Base-by-base conservation (phyloP, 2,888 invertebrate genomes). In the Thalpophila matura region DNA sequence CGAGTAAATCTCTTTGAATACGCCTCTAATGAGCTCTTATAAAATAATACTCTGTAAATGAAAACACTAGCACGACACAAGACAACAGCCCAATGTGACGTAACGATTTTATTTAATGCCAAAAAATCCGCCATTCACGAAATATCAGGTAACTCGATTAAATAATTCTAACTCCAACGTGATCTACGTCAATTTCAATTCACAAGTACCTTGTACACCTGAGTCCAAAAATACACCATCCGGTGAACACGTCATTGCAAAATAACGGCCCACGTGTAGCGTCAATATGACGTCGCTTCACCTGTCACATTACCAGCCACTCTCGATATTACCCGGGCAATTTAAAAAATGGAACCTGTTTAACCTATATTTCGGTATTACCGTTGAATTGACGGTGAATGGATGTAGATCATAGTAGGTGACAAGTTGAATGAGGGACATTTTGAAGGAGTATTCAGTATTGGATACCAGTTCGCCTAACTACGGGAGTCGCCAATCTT, bases 221-320 rank as follows among this genome's bases (percentile, higher is more conserved):
- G n/a, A 10, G 31, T 10, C 24, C 70, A 50, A 43, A 64, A 65
- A 65, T 45, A 70, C 33, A 20, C 20, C 14, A 31, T 14, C 26
- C 22, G 24, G 10, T 49, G 33, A 70, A 61, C 38, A 54, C n/a
- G 24, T 64, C 72, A 71, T 54, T 54, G 47, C 27, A 51, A 65
- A 56, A 65, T 42, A 74, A 59, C 31, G 49, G 20, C 27, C 9
- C 49, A 51, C 49, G 37, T 62, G 68, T 45, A 49, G 16, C 35
- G 60, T 62, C 74, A 72, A 81, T 79, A 74, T 78, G 74, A 68
- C 40, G 65, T 50, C 72, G 56, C 60, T 51, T 83, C 73, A 63
- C 54, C 77, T 78, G 83, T 83, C 83, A 83, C 56, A 79, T 83
- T 81, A 82, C 43, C 65, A 63, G 45, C 63, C 76, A 83, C 83